phyloP scores from a whole-genome alignment of 1,140 invertebrate species.

The Formica exsecta region DNA sequence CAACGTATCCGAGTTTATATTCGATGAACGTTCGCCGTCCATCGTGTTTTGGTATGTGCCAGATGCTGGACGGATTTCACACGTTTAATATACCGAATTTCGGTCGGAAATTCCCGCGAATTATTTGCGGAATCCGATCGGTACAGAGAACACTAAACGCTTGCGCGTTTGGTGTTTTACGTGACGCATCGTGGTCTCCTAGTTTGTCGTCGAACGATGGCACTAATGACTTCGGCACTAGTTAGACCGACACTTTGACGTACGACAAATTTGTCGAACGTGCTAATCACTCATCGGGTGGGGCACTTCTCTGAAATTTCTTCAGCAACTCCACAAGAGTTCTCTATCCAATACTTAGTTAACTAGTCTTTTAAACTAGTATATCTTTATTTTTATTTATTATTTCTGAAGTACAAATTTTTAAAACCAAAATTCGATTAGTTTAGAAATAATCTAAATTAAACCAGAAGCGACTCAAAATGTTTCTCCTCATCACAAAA shows the following conservation, averaged over 20 bases:
- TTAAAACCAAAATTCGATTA: background rate
- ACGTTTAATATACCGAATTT: slow-evolving; percentile 45
- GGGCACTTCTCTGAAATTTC: background rate
- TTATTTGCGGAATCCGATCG: slow-evolving; percentile 44
- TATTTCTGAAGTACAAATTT: background rate
- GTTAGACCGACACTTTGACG: background rate
- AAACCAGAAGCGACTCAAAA: background rate
- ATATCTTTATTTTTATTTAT: background rate
- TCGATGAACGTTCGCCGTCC: slow-evolving; percentile 25
- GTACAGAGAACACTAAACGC: background rate
- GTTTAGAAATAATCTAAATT: background rate
- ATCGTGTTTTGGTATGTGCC: slow-evolving; percentile 28
- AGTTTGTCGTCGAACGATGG: background rate
- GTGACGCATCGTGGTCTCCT: no score
- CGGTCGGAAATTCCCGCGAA: background rate
- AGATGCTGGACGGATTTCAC: slow-evolving; percentile 28
- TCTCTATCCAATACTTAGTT: background rate
- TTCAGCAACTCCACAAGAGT: background rate
- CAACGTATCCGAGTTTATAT: slow-evolving; percentile 41
- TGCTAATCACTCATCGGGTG: background rate
- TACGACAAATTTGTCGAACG: background rate
- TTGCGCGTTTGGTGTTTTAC: background rate
- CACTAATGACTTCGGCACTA: slow-evolving; percentile 17
- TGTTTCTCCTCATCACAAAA: background rate
- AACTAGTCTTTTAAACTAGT: background rate